phyloP scores from a whole-genome alignment of 2,113 vertebrate genomes.

The Crotalus viridis region DNA sequence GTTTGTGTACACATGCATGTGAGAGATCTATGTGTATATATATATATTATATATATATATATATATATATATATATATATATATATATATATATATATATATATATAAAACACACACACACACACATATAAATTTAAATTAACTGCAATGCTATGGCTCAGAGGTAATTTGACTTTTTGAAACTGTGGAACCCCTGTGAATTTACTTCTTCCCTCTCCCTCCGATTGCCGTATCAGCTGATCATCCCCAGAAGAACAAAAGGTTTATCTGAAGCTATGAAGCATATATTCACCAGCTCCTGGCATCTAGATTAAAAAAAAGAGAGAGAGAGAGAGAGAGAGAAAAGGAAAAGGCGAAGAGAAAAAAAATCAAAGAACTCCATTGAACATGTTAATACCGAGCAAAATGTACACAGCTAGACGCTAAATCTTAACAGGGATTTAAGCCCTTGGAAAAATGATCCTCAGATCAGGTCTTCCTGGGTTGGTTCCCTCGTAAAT shows the following conservation, averaged over 20 bases:
- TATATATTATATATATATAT: conserved; percentile 66
- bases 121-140: conserved; percentile 74
- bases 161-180: conserved; percentile 93
- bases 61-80: conserved; percentile 67
- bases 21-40: neutral
- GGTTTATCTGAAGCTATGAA: conserved; percentile 87
- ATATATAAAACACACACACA: neutral
- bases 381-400: conserved; percentile 85
- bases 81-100: conserved; percentile 41
- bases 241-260: conserved; percentile 87
- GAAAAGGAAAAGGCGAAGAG: conserved; percentile 75
- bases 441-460: conserved; percentile 79
- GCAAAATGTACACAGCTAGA: conserved; percentile 85
- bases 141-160: conserved; percentile 84
- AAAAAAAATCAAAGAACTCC: conserved; percentile 79
- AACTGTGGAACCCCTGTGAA: conserved; percentile 84
- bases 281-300: conserved; percentile 87
- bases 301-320: conserved; percentile 78
- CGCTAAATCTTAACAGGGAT: conserved; percentile 83
- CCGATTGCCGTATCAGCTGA: conserved; percentile 81
- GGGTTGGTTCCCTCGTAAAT: conserved; percentile 67
- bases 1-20: neutral
- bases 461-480: conserved; percentile 75
- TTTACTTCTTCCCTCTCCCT: conserved; percentile 81
- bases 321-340: conserved; percentile 49